phyloP scores from a whole-genome alignment of 1,140 invertebrate genomes.

The Ceratina calcarata region DNA sequence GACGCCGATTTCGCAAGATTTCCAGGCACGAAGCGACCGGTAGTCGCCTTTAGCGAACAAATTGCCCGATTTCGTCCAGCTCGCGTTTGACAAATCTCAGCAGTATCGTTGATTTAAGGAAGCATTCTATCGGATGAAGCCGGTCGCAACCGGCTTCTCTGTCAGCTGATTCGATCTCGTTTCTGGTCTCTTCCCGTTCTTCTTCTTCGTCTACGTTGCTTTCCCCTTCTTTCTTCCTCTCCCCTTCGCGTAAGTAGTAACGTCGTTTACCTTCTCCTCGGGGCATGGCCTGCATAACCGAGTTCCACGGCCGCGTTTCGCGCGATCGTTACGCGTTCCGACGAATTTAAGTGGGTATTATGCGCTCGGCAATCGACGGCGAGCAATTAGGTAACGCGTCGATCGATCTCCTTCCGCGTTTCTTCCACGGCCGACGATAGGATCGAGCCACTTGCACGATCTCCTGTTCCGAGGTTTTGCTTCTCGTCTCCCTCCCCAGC shows the following conservation, averaged over 20 bases:
- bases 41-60: constrained; percentile 38
- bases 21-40: constrained; percentile 1
- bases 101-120: constrained; percentile 61
- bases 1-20: not conserved
- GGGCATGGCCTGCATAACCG: constrained; percentile 51
- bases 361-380: not conserved
- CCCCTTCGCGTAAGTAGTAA: constrained; percentile 27
- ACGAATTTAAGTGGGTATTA: constrained; percentile 48
- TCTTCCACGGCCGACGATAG: not conserved
- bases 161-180: constrained; percentile 63
- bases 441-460: not conserved
- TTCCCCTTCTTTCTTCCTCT: constrained; percentile 21
- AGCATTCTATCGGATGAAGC: constrained; percentile 35
- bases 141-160: constrained; percentile 40
- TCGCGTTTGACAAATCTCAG: constrained; percentile 57
- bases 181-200: constrained; percentile 37
- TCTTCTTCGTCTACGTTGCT: constrained; percentile 23
- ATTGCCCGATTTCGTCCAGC: constrained; percentile 32
- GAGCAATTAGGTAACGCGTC: constrained; percentile 22
- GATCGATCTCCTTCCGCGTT: constrained; percentile 14
- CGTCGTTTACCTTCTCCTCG: constrained; percentile 21
- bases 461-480: not conserved
- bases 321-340: constrained; percentile 17
- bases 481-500: not conserved
- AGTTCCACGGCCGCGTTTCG: constrained; percentile 46